phyloP scores from a whole-genome alignment of 2,797 vertebrate genomes.

The Urosaurus nigricauda region DNA sequence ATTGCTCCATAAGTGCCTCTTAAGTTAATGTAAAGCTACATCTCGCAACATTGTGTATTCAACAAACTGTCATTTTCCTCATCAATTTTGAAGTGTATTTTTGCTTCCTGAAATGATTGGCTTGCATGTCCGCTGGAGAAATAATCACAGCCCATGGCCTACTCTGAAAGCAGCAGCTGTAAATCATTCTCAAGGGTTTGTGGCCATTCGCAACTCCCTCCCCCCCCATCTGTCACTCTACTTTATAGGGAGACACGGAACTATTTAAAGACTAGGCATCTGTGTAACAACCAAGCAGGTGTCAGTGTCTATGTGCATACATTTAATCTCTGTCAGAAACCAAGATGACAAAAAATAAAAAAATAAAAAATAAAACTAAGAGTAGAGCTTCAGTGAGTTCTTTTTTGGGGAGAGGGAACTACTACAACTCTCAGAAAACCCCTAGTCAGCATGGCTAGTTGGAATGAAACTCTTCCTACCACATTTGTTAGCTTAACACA shows the following conservation, averaged over 20 bases:
- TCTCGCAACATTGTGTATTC: slow-evolving; percentile 75
- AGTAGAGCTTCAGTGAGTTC: neutral
- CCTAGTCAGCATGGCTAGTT: neutral
- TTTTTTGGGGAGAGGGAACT: neutral
- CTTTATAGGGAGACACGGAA: slow-evolving; percentile 50
- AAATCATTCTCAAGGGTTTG: slow-evolving; percentile 70
- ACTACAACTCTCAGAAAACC: neutral
- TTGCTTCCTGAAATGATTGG: slow-evolving; percentile 68
- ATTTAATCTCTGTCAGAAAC: neutral
- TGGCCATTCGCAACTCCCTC: accelerated
- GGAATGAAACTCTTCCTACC: neutral
- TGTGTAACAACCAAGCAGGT: slow-evolving; percentile 66
- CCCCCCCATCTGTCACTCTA: slow-evolving; percentile 44
- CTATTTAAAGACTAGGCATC: slow-evolving; percentile 39
- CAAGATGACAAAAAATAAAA: neutral
- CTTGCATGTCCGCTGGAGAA: slow-evolving; percentile 66
- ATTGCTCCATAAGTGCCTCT: slow-evolving; percentile 79
- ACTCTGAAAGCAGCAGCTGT: slow-evolving; percentile 66
- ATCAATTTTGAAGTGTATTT: slow-evolving; percentile 75
- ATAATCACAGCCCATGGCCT: slow-evolving; percentile 65
- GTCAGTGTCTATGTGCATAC: neutral
- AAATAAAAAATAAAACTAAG: neutral
- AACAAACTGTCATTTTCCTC: slow-evolving; percentile 76
- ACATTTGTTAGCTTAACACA: too few species aligned
- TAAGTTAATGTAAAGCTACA: slow-evolving; percentile 78